Conservation (phyloP, 1,140 invertebrate species). For the Nylanderia fulva region DNA sequence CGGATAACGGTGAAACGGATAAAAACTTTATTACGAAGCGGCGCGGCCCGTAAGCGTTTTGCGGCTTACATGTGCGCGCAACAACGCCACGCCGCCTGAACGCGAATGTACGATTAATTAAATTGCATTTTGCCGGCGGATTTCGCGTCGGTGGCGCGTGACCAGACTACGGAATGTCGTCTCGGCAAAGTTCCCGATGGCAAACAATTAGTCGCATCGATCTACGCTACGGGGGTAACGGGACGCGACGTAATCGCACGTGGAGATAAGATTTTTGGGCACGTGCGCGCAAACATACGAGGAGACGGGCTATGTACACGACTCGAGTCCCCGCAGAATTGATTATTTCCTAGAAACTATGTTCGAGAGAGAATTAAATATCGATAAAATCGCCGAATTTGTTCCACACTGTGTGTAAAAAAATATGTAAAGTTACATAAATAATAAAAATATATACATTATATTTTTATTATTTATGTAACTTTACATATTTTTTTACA, state of each 20-base stretch:
- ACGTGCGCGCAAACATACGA: conserved; percentile 20
- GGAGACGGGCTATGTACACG: not conserved
- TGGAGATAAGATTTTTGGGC: conserved; percentile 53
- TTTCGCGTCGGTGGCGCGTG: conserved; percentile 64
- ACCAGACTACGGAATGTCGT: conserved; percentile 62
- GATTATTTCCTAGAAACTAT: not conserved
- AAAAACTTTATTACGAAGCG: conserved; percentile 67
- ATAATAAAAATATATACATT: too few species aligned
- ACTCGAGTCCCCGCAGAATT: not conserved
- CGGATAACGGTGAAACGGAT: conserved; percentile 39
- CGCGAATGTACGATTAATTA: conserved; percentile 70
- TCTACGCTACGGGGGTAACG: conserved; percentile 12
- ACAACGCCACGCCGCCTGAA: conserved; percentile 37
- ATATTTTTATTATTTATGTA: too few species aligned
- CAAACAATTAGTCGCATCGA: conserved; percentile 69
- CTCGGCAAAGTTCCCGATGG: conserved; percentile 61
- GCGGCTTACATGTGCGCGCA: conserved; percentile 45
- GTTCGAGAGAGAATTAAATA: not conserved
- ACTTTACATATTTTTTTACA: too few species aligned
- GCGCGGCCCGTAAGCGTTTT: conserved; percentile 52
- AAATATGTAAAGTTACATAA: too few species aligned
- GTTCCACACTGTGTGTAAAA: too few species aligned
- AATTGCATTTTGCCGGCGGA: conserved; percentile 70
- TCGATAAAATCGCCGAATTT: not conserved
- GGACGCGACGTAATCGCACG: conserved; percentile 30